Conservation (phyloP, 2,797 vertebrate genomes). For the Cercopithecus mitis region DNA sequence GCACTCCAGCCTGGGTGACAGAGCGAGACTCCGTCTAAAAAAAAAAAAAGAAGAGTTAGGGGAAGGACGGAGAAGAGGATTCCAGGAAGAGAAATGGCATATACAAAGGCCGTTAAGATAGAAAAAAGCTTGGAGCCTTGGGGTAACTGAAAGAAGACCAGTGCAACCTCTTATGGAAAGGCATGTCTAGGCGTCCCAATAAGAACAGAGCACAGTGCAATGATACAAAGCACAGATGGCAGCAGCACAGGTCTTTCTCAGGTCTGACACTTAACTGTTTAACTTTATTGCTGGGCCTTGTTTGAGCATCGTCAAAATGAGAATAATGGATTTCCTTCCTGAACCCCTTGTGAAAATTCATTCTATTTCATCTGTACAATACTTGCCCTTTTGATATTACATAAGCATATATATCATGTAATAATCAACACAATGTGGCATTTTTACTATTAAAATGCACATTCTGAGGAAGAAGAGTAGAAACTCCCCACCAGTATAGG, state of each 20-base stretch:
- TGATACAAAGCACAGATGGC: neutral
- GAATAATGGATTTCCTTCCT: slow-evolving; percentile 24
- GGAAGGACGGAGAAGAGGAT: neutral
- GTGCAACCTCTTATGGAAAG: neutral
- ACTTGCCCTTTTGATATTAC: neutral
- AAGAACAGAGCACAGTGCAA: neutral
- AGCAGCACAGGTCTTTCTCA: neutral
- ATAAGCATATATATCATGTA: slow-evolving; percentile 1
- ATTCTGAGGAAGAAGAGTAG: neutral
- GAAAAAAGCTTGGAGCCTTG: neutral
- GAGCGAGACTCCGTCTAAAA: too few species aligned
- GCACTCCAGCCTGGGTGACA: too few species aligned
- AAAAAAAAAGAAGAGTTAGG: neutral
- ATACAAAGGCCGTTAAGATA: neutral
- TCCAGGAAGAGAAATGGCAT: neutral
- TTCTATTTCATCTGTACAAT: slow-evolving; percentile 36
- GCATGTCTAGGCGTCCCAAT: neutral
- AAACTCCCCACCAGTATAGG: neutral
- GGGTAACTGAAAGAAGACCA: neutral
- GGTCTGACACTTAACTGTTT: neutral
- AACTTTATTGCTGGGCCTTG: neutral
- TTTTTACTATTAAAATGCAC: neutral
- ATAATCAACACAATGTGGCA: neutral
- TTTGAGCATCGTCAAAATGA: slow-evolving; percentile 22
- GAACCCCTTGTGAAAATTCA: slow-evolving; percentile 23